Evolutionary conservation across 2,888 invertebrate species (phyloP).

Genomic region (Microctonus hyperodae): DNA sequence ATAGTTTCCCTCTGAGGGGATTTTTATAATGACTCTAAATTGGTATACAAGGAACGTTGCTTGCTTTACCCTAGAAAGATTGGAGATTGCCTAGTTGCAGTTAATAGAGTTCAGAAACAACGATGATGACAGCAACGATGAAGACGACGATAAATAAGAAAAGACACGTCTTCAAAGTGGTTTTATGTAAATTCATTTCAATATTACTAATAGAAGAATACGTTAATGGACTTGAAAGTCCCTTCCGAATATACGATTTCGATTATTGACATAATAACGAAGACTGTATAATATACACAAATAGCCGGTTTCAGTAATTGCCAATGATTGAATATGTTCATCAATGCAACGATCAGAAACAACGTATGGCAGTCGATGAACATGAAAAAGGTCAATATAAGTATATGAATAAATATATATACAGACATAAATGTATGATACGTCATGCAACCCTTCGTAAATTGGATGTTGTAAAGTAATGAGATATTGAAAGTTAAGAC

Average conservation of each 20-base stretch:
- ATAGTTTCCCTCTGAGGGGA: too few relatives aligned
- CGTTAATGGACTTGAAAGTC: neutral
- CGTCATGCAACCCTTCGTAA: neutral
- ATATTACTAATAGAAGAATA: slow-evolving; percentile 5
- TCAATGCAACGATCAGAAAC: slow-evolving; percentile 27
- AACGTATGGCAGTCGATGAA: slow-evolving; percentile 38
- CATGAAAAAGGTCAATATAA: neutral
- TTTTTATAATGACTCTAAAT: too few relatives aligned
- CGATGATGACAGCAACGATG: too few relatives aligned
- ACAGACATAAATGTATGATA: neutral
- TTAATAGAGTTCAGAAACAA: too few relatives aligned
- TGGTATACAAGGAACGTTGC: too few relatives aligned
- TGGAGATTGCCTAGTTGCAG: too few relatives aligned
- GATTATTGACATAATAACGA: neutral
- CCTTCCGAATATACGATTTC: neutral
- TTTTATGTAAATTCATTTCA: slow-evolving; percentile 53
- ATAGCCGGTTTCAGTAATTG: slow-evolving; percentile 10
- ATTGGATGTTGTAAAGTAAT: slow-evolving; percentile 39
- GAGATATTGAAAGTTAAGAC: slow-evolving; percentile 49
- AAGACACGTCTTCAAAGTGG: slow-evolving; percentile 44
- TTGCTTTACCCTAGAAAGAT: too few relatives aligned
- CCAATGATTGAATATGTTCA: slow-evolving; percentile 35
- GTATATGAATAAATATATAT: neutral
- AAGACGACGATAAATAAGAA: neutral
- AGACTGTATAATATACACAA: slow-evolving; percentile 15